phyloP scores from a whole-genome alignment of 2,113 vertebrate species.

The Progne subis region DNA sequence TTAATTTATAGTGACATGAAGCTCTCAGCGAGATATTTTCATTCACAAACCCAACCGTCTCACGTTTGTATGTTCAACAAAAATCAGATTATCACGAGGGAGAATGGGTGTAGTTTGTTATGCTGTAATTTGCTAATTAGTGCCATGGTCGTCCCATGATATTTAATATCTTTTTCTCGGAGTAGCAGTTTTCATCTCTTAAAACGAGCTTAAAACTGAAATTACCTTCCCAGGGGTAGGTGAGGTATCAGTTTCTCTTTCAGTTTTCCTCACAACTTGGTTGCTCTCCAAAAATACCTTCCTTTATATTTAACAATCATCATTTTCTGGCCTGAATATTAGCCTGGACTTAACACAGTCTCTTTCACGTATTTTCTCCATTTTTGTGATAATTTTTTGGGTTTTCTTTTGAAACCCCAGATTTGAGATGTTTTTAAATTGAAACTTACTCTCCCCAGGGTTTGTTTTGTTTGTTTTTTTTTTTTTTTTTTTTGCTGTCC shows the following conservation, averaged over 20 bases:
- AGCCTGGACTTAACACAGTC: not conserved
- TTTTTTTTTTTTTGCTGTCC: not conserved
- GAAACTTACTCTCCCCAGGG: not conserved
- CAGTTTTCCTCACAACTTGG: not conserved
- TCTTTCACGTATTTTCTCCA: not conserved
- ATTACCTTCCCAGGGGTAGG: not conserved
- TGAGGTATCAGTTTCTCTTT: not conserved
- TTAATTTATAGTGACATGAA: not conserved
- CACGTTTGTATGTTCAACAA: rapidly evolving
- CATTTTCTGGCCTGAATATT: not conserved
- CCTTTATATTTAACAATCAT: not conserved
- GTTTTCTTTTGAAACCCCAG: not conserved
- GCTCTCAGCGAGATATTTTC: not conserved
- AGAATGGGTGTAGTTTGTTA: not conserved
- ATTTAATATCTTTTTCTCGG: not conserved
- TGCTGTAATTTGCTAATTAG: not conserved
- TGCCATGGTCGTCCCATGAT: not conserved
- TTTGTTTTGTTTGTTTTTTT: too few species aligned
- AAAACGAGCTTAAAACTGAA: not conserved
- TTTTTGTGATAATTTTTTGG: not conserved
- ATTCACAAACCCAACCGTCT: not conserved
- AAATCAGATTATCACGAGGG: not conserved
- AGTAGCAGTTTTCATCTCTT: not conserved
- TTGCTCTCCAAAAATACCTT: not conserved
- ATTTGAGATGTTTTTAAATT: not conserved